Base-by-base conservation (phyloP, 2,797 vertebrate genomes). In the Bradypus variegatus region DNA sequence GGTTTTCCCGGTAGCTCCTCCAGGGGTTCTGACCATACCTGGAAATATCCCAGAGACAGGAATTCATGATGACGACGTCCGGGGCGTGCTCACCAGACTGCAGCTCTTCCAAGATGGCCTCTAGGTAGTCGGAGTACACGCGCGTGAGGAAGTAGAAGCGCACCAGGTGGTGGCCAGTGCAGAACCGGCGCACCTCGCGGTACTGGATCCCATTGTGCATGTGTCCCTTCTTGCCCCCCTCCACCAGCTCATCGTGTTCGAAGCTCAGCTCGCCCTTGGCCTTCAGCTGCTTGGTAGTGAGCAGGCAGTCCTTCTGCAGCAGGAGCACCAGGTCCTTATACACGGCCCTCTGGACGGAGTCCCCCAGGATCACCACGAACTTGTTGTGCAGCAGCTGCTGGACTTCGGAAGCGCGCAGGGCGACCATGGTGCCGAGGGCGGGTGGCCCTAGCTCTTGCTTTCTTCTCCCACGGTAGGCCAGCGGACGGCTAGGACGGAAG, bases 21-120 rank as follows among this genome's bases (percentile, higher is more conserved):
- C 93, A 91, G 96, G 97, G 97, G 0, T 69, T 45, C 0, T n/a
- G 65, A 2, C 93, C 94, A 3, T 99, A 99, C 94, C 98, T 98
- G 78, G 97, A 98, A 85, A 99, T 95, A 48, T 99, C 98, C 98
- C 98, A 99, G 81, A 99, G 88, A 16, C 98, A 99, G 79, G 98
- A 99, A 96, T 98, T 99, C 53, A 98, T 93, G 73, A 98, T 94
- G 86, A 99, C 55, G 6, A 99, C 27, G 41, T 99, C 98, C 0
- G 97, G 95, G 1, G 96, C 96, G 0, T 60, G 48, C 36, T 94
- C 89, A 0, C 97, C 97, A 0, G n/a, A 16, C 23, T 89, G 94
- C 53, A 99, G 97, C 80, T 98, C 98, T 0, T 97, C 78, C 27
- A 99, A 86, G 93, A 99, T 90, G 84, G 96, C 97, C 92, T 97